These are phyloP conservation scores for Actinostola sp. DNA, from an alignment of 92 coral and sea anemone genomes.

Conservation along the genomic window DNA sequence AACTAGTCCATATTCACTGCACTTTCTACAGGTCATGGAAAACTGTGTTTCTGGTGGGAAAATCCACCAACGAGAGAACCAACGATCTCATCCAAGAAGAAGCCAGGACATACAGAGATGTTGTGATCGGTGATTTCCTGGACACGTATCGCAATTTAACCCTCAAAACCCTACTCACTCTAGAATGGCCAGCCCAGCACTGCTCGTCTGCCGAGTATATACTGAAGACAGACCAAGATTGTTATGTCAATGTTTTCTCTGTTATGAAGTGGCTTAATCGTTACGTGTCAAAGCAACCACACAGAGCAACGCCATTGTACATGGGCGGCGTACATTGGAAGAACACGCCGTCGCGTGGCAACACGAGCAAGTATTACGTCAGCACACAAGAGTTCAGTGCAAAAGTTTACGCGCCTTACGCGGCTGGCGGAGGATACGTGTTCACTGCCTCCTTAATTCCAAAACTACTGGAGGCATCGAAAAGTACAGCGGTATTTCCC, in stretches of 20 bases:
- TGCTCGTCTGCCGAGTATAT: slow-evolving; percentile 33
- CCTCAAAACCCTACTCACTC: slow-evolving; percentile 34
- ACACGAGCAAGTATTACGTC: slow-evolving; percentile 16
- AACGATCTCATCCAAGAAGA: slow-evolving; percentile 26
- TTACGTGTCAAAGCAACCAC: not conserved
- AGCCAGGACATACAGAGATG: slow-evolving; percentile 25
- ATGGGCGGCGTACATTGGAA: slow-evolving; percentile 16
- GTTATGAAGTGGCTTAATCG: slow-evolving; percentile 34
- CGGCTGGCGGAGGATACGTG: slow-evolving; percentile 27
- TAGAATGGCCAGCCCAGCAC: slow-evolving; percentile 43
- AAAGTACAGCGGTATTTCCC: slow-evolving; percentile 16
- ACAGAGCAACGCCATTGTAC: not conserved
- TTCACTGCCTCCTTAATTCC: slow-evolving; percentile 13
- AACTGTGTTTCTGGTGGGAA: slow-evolving; percentile 50
- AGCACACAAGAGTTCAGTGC: not conserved
- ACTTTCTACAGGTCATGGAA: slow-evolving; percentile 39
- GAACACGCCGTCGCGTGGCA: slow-evolving; percentile 10
- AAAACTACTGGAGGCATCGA: slow-evolving; percentile 13
- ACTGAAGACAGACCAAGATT: slow-evolving; percentile 56
- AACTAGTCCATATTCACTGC: too few species aligned
- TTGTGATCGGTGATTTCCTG: slow-evolving; percentile 36
- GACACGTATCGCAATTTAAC: slow-evolving; percentile 53
- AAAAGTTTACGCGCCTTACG: slow-evolving; percentile 16
- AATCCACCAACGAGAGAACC: slow-evolving; percentile 10
- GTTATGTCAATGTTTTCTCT: slow-evolving; percentile 38